phyloP scores from a whole-genome alignment of 53 echinoderm and acorn worm species.

The Zoroaster sp. region DNA sequence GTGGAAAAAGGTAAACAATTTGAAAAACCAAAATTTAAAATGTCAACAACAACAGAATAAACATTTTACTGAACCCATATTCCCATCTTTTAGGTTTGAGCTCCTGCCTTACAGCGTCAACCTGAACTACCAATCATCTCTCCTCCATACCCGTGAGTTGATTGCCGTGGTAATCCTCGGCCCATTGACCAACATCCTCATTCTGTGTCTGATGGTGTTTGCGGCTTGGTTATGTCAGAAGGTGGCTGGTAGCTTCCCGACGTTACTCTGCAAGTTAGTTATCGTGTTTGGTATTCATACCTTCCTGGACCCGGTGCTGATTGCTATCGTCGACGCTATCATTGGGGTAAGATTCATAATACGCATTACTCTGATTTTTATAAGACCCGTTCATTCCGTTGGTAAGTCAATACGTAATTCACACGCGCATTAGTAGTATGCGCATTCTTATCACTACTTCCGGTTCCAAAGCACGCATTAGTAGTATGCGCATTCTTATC shows the following conservation, averaged over 20 bases:
- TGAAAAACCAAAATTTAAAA: too few species aligned
- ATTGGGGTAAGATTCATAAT: constrained; percentile 79
- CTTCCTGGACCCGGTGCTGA: constrained; percentile 84
- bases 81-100: constrained; percentile 69
- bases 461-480: too few species aligned
- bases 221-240: constrained; percentile 89
- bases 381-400: too few species aligned
- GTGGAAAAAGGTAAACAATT: too few species aligned
- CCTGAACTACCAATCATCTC: constrained; percentile 96
- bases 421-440: too few species aligned
- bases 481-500: too few species aligned
- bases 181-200: constrained; percentile 82
- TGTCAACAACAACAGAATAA: too few species aligned
- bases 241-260: constrained; percentile 83
- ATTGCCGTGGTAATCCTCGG: constrained; percentile 95
- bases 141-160: constrained; percentile 92
- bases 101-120: constrained; percentile 90
- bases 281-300: constrained; percentile 87
- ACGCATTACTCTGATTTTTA: too few species aligned
- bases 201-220: constrained; percentile 67
- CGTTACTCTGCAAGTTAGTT: constrained; percentile 94
- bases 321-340: constrained; percentile 89
- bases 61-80: not conserved
- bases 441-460: too few species aligned
- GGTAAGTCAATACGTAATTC: too few species aligned